These are phyloP conservation scores for Sminthopsis crassicaudata DNA, from an alignment of 2,113 vertebrate species.

Conservation along the genomic window DNA sequence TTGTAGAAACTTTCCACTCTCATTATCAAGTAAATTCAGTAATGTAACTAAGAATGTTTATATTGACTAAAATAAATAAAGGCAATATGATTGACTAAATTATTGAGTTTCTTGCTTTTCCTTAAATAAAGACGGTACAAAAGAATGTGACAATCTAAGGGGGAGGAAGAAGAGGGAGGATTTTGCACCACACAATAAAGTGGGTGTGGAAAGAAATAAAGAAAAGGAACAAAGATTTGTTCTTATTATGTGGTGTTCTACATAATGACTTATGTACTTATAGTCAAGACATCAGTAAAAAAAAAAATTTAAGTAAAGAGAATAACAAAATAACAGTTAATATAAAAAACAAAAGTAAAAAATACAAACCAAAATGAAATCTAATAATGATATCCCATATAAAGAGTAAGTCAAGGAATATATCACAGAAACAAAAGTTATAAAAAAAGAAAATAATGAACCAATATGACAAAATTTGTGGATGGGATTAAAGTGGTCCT, in stretches of 20 bases:
- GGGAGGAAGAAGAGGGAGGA: not conserved
- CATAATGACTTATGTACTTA: not conserved
- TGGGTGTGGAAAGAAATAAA: not conserved
- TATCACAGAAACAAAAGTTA: not conserved
- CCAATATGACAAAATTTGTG: not conserved
- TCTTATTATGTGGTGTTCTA: not conserved
- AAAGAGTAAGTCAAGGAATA: not conserved
- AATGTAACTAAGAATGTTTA: not conserved
- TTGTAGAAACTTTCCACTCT: not conserved
- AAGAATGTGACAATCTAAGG: not conserved
- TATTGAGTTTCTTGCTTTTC: not conserved
- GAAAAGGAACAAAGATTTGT: not conserved
- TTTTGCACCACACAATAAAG: not conserved
- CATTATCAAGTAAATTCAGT: not conserved
- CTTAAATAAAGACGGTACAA: not conserved
- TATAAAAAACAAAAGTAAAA: not conserved
- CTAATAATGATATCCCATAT: not conserved
- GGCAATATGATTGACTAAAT: not conserved
- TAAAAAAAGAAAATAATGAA: not conserved
- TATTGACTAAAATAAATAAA: not conserved
- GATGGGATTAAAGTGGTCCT: not conserved
- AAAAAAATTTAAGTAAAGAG: not conserved
- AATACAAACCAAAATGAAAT: not conserved
- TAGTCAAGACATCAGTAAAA: not conserved
- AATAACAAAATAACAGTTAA: not conserved